Evolutionary conservation across 1,140 invertebrate genomes (phyloP).

Genomic region (Drosophila varians): DNA sequence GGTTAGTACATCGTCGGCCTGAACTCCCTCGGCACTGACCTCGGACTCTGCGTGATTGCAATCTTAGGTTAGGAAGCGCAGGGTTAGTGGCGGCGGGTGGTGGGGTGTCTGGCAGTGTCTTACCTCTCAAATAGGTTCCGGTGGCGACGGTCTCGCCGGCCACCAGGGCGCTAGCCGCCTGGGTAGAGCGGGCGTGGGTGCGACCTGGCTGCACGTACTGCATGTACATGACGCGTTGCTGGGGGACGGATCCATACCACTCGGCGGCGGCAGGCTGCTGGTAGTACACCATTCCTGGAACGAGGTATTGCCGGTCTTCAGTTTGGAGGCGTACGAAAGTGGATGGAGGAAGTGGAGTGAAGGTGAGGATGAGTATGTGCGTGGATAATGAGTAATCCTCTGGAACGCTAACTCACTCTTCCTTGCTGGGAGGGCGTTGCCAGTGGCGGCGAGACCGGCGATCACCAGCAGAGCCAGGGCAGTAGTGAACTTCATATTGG

Average conservation of each 20-base stretch:
- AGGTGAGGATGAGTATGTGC: constrained; percentile 2
- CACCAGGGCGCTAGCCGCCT: constrained; percentile 75
- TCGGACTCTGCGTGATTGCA: constrained; percentile 80
- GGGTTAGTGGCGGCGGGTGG: constrained; percentile 23
- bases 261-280: constrained; percentile 72
- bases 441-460: constrained; percentile 65
- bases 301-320: constrained; percentile 69
- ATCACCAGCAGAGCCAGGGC: constrained; percentile 68
- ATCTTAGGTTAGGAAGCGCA: constrained; percentile 70
- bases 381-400: constrained; percentile 32
- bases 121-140: constrained; percentile 80
- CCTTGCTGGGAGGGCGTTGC: constrained; percentile 70
- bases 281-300: constrained; percentile 82
- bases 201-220: constrained; percentile 78
- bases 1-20: constrained; percentile 60
- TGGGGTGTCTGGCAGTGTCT: constrained; percentile 6
- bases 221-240: constrained; percentile 82
- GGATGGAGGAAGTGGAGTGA: neutral
- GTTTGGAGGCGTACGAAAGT: constrained; percentile 1
- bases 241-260: constrained; percentile 64
- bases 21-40: constrained; percentile 47
- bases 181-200: constrained; percentile 71
- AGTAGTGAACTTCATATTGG: constrained; percentile 74
- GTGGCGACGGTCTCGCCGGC: constrained; percentile 80
- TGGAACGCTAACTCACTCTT: constrained; percentile 70